These are phyloP conservation scores for Sitobion miscanthi DNA, from an alignment of 1,140 invertebrate species.

Conservation along the genomic window DNA sequence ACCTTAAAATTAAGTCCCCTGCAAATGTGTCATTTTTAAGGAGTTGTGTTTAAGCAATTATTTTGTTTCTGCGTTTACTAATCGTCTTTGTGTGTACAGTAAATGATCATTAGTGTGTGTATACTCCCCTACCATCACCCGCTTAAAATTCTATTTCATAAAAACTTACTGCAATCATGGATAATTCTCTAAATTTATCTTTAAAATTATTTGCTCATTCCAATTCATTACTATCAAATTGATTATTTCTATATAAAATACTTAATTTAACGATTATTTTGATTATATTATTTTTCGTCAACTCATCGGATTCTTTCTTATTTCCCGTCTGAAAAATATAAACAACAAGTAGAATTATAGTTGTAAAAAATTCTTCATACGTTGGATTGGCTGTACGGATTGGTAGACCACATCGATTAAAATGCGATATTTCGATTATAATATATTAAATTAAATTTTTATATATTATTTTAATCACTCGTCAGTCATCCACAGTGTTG, in stretches of 20 bases:
- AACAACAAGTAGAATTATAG: not conserved
- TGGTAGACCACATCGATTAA: no score
- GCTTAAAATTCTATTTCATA: constrained; percentile 79
- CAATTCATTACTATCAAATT: constrained; percentile 79
- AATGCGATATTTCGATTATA: not conserved
- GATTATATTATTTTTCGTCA: constrained; percentile 90
- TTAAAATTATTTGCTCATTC: constrained; percentile 75
- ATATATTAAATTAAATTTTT: no score
- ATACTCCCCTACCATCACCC: no score
- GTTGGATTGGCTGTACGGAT: no score
- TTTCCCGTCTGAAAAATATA: constrained; percentile 69
- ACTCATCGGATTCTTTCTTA: constrained; percentile 92
- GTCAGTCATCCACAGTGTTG: no score
- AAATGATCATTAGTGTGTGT: no score
- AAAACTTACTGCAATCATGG: constrained; percentile 86
- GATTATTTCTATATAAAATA: constrained; percentile 81
- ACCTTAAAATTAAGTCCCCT: no score
- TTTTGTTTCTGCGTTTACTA: no score
- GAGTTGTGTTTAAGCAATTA: no score
- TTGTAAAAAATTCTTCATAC: not conserved
- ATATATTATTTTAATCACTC: no score
- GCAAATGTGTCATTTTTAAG: no score
- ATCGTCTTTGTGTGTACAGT: no score
- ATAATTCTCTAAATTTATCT: constrained; percentile 73
- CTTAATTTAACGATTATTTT: constrained; percentile 95